phyloP scores from a whole-genome alignment of 2,888 invertebrate genomes.

The Eristalis tenax region DNA sequence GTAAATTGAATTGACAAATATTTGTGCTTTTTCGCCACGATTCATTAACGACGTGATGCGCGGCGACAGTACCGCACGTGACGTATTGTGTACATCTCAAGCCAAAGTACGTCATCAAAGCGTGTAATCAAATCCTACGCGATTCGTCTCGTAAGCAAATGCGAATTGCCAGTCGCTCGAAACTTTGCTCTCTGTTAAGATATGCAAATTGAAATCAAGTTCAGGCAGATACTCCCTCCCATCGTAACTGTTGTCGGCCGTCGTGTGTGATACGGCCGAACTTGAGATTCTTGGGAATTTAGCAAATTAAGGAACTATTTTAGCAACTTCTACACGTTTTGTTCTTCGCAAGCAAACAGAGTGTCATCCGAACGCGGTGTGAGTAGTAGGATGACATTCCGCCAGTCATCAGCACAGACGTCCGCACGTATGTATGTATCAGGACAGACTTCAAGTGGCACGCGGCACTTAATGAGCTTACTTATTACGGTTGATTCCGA shows the following conservation, averaged over 20 bases:
- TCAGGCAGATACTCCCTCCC: not conserved
- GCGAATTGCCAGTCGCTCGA: not conserved
- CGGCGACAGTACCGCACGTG: constrained; percentile 11
- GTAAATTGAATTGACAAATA: constrained; percentile 4
- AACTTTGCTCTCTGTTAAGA: not conserved
- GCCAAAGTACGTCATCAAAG: not conserved
- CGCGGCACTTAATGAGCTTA: constrained; percentile 16
- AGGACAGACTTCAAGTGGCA: constrained; percentile 8
- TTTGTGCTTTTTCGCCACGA: constrained; percentile 7
- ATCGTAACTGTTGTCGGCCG: not conserved
- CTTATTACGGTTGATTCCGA: constrained; percentile 20
- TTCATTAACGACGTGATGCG: constrained; percentile 11
- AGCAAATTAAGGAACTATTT: not conserved
- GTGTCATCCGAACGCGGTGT: not conserved
- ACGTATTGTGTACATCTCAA: not conserved
- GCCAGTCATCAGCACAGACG: not conserved
- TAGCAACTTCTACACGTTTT: not conserved
- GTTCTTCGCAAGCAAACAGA: not conserved
- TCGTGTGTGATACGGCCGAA: not conserved
- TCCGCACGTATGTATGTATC: not conserved
- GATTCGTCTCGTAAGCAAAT: not conserved
- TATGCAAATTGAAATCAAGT: not conserved
- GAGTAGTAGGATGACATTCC: not conserved
- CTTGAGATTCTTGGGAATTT: not conserved
- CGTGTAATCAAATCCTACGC: not conserved